phyloP scores from a whole-genome alignment of 2,797 vertebrate genomes.

The Pangasius macronema region DNA sequence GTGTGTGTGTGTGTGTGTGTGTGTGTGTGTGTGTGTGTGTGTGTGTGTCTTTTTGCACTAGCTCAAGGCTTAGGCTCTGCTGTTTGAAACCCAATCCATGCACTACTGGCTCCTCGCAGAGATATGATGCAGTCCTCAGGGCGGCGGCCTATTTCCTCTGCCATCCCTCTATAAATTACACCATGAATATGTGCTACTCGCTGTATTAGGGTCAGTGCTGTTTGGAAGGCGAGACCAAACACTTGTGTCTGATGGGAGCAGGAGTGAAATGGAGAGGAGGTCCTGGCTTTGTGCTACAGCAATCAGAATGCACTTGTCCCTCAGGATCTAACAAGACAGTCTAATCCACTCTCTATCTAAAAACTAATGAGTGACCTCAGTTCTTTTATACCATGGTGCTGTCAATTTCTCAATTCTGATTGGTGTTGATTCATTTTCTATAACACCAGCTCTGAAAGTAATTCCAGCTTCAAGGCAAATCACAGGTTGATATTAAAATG shows the following conservation, averaged over 20 bases:
- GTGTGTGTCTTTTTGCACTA: not conserved
- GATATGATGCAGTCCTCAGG: conserved; percentile 60
- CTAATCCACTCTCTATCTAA: not conserved
- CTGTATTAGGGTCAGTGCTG: conserved; percentile 64
- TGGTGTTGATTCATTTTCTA: not conserved
- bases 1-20: conserved; percentile 13
- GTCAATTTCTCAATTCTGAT: not conserved
- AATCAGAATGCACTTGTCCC: conserved; percentile 33
- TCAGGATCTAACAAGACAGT: not conserved
- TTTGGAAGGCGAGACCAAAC: conserved; percentile 54
- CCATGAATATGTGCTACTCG: conserved; percentile 60
- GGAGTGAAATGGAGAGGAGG: conserved; percentile 35
- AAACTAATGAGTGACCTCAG: not conserved
- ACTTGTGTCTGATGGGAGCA: conserved; percentile 38
- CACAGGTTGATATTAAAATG: not conserved
- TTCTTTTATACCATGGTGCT: not conserved
- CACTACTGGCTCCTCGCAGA: conserved; percentile 45
- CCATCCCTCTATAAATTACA: conserved; percentile 60
- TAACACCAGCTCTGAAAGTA: not conserved
- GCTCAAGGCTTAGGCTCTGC: conserved; percentile 31
- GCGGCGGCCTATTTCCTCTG: conserved; percentile 61
- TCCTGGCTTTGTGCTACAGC: conserved; percentile 26
- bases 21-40: conserved; percentile 10
- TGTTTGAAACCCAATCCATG: conserved; percentile 41
- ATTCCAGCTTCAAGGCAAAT: not conserved